Conservation (phyloP, 2,113 vertebrate genomes). For the Megatriorchis doriae region DNA sequence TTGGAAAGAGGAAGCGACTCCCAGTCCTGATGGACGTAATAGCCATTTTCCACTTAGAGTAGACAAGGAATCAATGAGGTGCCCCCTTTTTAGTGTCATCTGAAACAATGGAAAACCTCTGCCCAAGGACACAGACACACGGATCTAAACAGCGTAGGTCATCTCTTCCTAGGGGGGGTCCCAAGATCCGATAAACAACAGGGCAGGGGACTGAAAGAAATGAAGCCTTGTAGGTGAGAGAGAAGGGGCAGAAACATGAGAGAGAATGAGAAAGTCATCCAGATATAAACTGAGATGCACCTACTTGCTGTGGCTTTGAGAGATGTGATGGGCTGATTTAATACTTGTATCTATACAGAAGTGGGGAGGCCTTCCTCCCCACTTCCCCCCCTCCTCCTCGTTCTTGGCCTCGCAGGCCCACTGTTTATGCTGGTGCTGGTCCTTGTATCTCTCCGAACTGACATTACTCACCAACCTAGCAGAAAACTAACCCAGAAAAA, state of each 20-base stretch:
- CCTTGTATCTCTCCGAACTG: neutral
- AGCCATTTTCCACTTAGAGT: neutral
- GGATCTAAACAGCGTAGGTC: neutral
- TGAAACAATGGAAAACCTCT: neutral
- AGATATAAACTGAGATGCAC: neutral
- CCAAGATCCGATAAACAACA: accelerated
- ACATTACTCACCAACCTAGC: neutral
- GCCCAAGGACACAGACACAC: neutral
- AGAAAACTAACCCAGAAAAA: neutral
- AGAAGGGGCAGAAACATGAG: neutral
- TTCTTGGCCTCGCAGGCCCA: neutral
- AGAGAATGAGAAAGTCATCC: neutral
- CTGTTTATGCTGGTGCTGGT: neutral
- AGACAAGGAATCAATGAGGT: neutral
- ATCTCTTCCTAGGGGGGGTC: neutral
- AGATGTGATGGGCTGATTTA: neutral
- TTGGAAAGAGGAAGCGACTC: neutral
- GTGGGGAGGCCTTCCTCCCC: neutral
- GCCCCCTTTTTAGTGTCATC: neutral
- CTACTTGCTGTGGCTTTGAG: neutral
- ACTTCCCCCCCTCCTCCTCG: accelerated
- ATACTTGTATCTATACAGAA: neutral
- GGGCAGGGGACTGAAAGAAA: neutral
- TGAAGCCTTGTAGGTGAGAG: neutral
- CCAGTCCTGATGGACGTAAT: neutral